Percentiles rank a stretch among this genome's conserved stretches.
Conservation (phyloP, 2,888 invertebrate genomes). For the Sesamia inferens region DNA sequence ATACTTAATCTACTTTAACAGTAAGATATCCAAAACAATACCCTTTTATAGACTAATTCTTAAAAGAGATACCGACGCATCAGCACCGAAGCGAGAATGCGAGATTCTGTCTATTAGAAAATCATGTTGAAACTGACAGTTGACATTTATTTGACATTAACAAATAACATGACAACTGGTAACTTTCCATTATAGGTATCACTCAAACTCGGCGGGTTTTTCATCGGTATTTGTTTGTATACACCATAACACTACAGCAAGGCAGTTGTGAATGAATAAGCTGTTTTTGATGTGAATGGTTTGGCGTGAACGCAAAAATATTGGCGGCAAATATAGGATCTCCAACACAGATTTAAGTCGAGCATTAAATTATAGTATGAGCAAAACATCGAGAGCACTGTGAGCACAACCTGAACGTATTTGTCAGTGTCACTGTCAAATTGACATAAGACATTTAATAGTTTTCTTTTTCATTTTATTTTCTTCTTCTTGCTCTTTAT, state of each 20-base stretch:
- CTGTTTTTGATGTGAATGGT: background rate
- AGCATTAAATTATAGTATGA: background rate
- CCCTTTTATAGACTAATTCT: fast-evolving
- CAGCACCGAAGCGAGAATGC: background rate
- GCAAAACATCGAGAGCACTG: background rate
- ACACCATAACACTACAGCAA: too few species aligned
- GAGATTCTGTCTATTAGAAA: background rate
- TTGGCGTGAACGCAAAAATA: background rate
- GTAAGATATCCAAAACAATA: background rate
- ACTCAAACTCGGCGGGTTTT: background rate
- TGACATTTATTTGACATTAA: conserved; percentile 7
- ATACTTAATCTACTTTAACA: background rate
- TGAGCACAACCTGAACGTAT: background rate
- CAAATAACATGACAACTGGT: background rate
- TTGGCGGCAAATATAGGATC: background rate
- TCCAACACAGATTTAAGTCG: background rate
- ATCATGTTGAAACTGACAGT: background rate
- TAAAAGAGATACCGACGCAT: background rate
- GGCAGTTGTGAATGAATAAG: background rate
- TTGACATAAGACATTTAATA: conserved; percentile 1
- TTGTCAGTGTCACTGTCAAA: background rate
- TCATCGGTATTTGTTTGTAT: background rate
- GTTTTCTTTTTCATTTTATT: conserved; percentile 20
- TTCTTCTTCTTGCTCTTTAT: background rate
- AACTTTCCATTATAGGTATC: background rate